These are phyloP conservation scores for Electrona antarctica DNA, from an alignment of 2,113 vertebrate species.

Conservation along the genomic window DNA sequence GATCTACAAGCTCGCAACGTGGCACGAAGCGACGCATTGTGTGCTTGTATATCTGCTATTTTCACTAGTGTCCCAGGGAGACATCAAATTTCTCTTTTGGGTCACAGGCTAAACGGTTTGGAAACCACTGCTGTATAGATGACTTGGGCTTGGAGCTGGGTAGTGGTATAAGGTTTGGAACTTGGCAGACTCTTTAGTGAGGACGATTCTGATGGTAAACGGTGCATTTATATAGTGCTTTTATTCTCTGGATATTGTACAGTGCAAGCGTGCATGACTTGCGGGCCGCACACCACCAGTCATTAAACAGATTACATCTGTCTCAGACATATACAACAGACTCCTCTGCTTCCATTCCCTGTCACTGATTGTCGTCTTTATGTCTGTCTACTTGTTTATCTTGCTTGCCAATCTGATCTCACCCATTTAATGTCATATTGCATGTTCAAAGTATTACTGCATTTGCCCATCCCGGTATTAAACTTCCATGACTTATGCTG, in stretches of 20 bases:
- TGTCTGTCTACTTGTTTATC: background rate
- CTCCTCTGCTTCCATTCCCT: background rate
- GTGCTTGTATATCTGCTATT: no score
- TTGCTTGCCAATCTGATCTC: background rate
- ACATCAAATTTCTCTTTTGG: no score
- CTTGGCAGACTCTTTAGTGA: no score
- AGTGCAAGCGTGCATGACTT: background rate
- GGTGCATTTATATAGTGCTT: background rate
- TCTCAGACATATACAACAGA: background rate
- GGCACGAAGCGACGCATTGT: no score
- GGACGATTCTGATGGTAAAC: no score
- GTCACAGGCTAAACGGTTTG: no score
- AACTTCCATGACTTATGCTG: slow-evolving; percentile 51
- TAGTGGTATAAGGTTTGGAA: no score
- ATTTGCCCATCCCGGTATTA: background rate
- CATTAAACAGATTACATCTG: background rate
- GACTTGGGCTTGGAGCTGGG: no score
- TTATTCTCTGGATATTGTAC: background rate
- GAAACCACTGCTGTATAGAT: no score
- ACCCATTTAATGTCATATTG: slow-evolving; percentile 10
- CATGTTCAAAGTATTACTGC: slow-evolving; percentile 20
- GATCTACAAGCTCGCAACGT: no score
- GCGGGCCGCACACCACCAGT: background rate
- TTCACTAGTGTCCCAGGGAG: no score
- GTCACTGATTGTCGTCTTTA: background rate